Evolutionary conservation across 2,888 invertebrate genomes (phyloP).

Genomic region (Plebejus argus): DNA sequence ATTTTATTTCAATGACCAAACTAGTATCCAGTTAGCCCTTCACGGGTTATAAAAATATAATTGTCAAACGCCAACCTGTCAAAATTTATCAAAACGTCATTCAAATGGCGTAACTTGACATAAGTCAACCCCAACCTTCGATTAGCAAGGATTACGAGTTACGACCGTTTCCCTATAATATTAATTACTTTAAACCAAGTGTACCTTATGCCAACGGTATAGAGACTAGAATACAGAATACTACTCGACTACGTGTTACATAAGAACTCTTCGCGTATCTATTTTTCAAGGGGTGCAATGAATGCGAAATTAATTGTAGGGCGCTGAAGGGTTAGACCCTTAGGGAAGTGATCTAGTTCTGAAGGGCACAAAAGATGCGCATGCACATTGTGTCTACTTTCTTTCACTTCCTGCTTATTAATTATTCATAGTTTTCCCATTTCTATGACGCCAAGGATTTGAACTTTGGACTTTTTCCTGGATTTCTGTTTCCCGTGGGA

Average conservation of each 20-base stretch:
- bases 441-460: background rate
- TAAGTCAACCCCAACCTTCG: constrained; percentile 51
- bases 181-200: constrained; percentile 6
- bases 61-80: constrained; percentile 54
- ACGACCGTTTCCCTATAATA: constrained; percentile 49
- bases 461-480: background rate
- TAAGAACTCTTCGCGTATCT: constrained; percentile 58
- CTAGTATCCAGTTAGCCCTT: constrained; percentile 12
- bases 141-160: constrained; percentile 60
- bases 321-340: constrained; percentile 60
- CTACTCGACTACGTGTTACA: background rate
- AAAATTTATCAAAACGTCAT: constrained; percentile 52
- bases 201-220: background rate
- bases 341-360: constrained; percentile 58
- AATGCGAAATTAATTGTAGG: constrained; percentile 76
- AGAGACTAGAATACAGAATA: background rate
- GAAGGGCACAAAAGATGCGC: constrained; percentile 40
- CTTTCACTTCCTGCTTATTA: constrained; percentile 29
- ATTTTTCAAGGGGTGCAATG: constrained; percentile 62
- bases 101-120: constrained; percentile 22
- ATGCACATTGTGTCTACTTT: constrained; percentile 18
- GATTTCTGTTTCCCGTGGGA: constrained; percentile 27
- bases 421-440: constrained; percentile 36
- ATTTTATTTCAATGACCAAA: background rate
- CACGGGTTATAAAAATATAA: background rate